Percentiles rank a stretch among this genome's conserved stretches.
Evolutionary conservation across 2,797 vertebrate species (phyloP).

Genomic region (Anomalospiza imberbis): DNA sequence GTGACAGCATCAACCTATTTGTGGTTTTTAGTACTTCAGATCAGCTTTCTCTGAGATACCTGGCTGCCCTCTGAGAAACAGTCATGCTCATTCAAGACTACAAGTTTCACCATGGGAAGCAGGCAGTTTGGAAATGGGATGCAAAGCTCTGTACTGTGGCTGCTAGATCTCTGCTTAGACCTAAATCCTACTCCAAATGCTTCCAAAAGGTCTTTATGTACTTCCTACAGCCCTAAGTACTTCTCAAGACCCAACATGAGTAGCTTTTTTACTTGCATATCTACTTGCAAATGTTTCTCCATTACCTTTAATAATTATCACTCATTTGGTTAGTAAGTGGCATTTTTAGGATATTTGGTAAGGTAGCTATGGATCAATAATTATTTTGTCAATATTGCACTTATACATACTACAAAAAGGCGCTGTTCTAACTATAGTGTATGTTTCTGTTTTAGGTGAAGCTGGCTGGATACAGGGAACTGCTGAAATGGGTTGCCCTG

Average conservation of each 20-base stretch:
- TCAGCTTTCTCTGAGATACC: background rate
- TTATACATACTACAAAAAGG: background rate
- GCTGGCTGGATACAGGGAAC: constrained; percentile 79
- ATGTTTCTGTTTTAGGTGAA: constrained; percentile 76
- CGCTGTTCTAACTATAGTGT: background rate
- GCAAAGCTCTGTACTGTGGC: background rate
- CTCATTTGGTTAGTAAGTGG: background rate
- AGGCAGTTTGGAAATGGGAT: background rate
- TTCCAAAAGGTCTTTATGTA: background rate
- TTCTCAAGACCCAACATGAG: background rate
- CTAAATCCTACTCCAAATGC: background rate
- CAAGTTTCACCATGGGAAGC: background rate
- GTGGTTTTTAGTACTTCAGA: background rate
- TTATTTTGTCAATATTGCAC: background rate
- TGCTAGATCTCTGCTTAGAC: background rate
- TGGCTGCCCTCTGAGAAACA: background rate
- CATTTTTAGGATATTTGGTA: background rate
- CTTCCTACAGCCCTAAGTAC: background rate
- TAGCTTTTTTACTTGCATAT: background rate
- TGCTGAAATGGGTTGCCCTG: constrained; percentile 78
- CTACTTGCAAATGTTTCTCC: background rate
- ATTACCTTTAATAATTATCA: background rate
- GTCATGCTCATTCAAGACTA: background rate
- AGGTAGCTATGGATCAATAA: background rate
- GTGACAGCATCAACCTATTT: background rate